phyloP scores from a whole-genome alignment of 2,113 vertebrate genomes.

The Ornithorhynchus anatinus region DNA sequence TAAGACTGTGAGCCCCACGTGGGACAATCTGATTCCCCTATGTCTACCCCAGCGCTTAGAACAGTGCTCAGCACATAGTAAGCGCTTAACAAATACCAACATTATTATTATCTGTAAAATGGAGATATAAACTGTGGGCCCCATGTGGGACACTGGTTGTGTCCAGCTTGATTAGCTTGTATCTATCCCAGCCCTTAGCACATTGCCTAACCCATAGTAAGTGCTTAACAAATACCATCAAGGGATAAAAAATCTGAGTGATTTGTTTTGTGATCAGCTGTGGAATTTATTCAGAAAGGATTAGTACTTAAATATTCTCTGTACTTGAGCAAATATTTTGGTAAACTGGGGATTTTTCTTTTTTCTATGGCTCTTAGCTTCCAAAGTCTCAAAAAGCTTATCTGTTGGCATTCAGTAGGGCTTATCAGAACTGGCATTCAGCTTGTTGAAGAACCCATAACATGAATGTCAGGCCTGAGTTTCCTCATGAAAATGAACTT shows the following conservation, averaged over 20 bases:
- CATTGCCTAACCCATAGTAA: too few species aligned
- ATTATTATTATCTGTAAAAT: too few species aligned
- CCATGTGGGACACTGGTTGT: too few species aligned
- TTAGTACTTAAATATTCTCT: background rate
- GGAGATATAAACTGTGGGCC: too few species aligned
- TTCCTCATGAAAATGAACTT: background rate
- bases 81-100: too few species aligned
- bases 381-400: background rate
- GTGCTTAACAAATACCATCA: background rate
- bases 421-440: background rate
- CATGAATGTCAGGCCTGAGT: background rate
- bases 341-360: conserved; percentile 4
- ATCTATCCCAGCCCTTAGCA: too few species aligned
- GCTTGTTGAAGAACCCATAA: too few species aligned
- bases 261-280: background rate
- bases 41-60: too few species aligned
- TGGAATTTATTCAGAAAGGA: background rate
- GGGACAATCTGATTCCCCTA: too few species aligned
- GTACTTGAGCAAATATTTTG: background rate
- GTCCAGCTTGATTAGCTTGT: too few species aligned
- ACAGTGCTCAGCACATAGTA: too few species aligned
- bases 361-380: background rate
- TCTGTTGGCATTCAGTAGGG: background rate
- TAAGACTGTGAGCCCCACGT: too few species aligned
- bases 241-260: background rate